A percentile compares a stretch with the other conserved stretches of the same genome.
Evolutionary conservation across 2,888 invertebrate genomes (phyloP).

Genomic region (Sthenelais limicola): DNA sequence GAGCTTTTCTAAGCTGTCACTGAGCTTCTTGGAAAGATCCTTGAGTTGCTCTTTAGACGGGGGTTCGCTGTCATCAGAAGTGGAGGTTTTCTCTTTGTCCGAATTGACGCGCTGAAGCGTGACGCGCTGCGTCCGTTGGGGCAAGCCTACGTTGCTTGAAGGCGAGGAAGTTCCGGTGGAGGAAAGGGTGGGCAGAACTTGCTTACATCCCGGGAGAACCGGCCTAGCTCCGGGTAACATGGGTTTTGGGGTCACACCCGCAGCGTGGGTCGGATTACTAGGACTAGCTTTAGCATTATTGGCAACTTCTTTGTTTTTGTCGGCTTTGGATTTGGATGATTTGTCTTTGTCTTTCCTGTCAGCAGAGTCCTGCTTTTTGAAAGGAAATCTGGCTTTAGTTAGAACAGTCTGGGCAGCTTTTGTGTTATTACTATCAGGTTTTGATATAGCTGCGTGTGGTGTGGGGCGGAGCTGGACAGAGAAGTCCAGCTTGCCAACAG

Average conservation of each 20-base stretch:
- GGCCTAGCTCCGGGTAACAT: conserved; percentile 41
- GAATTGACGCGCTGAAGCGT: conserved; percentile 24
- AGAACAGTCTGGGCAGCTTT: not conserved
- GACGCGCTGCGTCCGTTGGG: conserved; percentile 29
- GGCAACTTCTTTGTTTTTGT: not conserved
- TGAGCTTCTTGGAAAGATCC: conserved; percentile 60
- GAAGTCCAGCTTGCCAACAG: conserved; percentile 36
- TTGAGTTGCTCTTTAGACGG: conserved; percentile 51
- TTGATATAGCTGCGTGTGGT: conserved; percentile 6
- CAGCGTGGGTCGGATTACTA: not conserved
- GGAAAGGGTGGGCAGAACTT: conserved; percentile 43
- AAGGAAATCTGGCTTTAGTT: conserved; percentile 32
- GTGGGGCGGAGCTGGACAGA: conserved; percentile 28
- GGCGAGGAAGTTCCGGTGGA: not conserved
- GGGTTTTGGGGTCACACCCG: conserved; percentile 2
- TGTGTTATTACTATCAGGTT: not conserved
- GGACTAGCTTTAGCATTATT: conserved; percentile 8
- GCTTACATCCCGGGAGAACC: conserved; percentile 43
- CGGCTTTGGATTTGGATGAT: conserved; percentile 1
- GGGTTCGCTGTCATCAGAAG: conserved; percentile 32
- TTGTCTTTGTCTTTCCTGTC: conserved; percentile 29
- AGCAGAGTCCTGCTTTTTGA: conserved; percentile 27
- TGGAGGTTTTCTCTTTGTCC: conserved; percentile 7
- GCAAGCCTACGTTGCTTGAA: not conserved
- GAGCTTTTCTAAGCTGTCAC: conserved; percentile 59